Base-by-base conservation (phyloP, 2,113 vertebrate genomes). In the Hylia prasina region DNA sequence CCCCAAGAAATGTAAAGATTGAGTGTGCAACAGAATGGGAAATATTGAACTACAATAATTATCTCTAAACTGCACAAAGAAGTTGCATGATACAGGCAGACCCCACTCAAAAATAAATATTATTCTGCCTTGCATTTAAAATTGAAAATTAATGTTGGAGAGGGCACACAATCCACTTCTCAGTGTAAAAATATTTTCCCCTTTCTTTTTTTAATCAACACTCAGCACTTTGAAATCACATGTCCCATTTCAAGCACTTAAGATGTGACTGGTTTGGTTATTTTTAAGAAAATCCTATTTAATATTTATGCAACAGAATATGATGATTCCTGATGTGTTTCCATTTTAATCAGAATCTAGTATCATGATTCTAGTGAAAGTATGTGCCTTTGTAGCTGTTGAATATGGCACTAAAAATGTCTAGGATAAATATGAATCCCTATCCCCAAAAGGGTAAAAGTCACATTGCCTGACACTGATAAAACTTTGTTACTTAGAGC, bases 121-220 rank as follows among this genome's bases (percentile, higher is more conserved):
- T 97, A 92, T 97, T 91, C 69, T 94, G 40, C 5, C 10, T 92
- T 82, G 25, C 83, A 92, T 89, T 45, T 83, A 93, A 96, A 93
- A 97, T 98, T 87, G 84, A 78, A 96, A 97, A 97, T 97, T 97
- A 97, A 84, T 95, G 96, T 89, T 85, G 39, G 58, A 87, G 73
- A 94, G 73, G 25, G 69, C 65, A 72, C 35, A 89, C 69, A 92
- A 87, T 73, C 65, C 37, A 81, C 57, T 94, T 89, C 73, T 88
- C 75, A 91, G 82, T 50, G 68, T 82, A 93, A 75, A 95, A 90
- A 64, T 84, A 31, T 85, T 96, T 88, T 80, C 69, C 58, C 48
- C 37, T 88, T 82, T 89, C 71, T 89, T 96, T 95, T 94, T 96
- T 94, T 83, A 91, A 88, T 84, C 88, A 93, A 25, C 69, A 53